Evolutionary conservation across 2,797 vertebrate genomes (phyloP).

Genomic region (Cheirogaleus major): DNA sequence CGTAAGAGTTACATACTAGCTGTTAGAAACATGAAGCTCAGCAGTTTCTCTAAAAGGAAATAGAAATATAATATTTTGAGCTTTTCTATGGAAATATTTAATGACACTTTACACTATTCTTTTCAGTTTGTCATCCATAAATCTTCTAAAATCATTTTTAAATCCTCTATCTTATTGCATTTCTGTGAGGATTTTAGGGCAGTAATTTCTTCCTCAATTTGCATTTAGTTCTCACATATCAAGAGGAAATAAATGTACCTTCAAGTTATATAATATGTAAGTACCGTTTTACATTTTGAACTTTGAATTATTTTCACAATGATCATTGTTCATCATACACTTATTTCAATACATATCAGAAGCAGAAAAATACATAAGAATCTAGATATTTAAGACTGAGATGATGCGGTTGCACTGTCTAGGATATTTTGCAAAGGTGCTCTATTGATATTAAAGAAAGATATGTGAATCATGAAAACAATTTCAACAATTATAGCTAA

Average conservation of each 20-base stretch:
- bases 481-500: not conserved
- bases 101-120: not conserved
- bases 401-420: too few relatives aligned
- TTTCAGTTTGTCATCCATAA: not conserved
- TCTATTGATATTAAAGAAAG: not conserved
- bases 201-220: constrained; percentile 12
- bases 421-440: not conserved
- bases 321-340: not conserved
- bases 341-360: not conserved
- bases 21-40: not conserved
- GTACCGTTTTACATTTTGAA: not conserved
- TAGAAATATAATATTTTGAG: not conserved
- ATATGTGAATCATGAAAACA: not conserved
- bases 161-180: not conserved
- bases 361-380: not conserved
- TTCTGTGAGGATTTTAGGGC: not conserved
- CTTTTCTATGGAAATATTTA: not conserved
- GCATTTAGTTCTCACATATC: not conserved
- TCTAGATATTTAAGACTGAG: not conserved
- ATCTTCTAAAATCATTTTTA: not conserved
- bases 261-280: not conserved
- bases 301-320: constrained; percentile 18
- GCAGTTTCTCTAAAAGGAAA: not conserved
- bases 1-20: accelerated
- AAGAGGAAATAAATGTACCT: constrained; percentile 32